Percentiles rank a stretch among this genome's conserved stretches.
phyloP scores from a whole-genome alignment of 2,888 invertebrate genomes.

The Aspidiotus destructor region DNA sequence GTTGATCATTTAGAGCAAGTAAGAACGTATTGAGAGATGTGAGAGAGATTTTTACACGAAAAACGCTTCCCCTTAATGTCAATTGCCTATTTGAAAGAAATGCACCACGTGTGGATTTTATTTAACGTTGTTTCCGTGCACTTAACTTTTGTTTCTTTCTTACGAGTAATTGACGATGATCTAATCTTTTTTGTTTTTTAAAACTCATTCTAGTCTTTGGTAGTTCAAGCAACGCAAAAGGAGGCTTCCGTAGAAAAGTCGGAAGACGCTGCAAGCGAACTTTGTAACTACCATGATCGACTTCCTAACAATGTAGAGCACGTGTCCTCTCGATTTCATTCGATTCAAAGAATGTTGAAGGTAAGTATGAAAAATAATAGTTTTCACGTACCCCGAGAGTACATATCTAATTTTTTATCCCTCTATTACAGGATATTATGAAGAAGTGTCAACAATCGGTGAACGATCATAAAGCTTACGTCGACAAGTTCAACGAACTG shows the following conservation, averaged over 20 bases:
- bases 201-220: constrained; percentile 52
- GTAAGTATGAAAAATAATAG: constrained; percentile 41
- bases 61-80: no score
- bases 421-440: constrained; percentile 56
- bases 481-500: constrained; percentile 75
- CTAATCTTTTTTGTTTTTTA: not conserved
- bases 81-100: no score
- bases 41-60: not conserved
- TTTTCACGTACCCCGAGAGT: not conserved
- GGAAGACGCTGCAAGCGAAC: constrained; percentile 72
- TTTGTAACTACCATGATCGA: constrained; percentile 59
- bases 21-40: constrained; percentile 45
- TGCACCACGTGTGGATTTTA: no score
- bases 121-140: no score
- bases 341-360: constrained; percentile 76
- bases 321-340: constrained; percentile 79
- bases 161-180: not conserved
- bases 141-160: not conserved
- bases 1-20: constrained; percentile 76
- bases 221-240: constrained; percentile 67
- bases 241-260: constrained; percentile 79
- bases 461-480: constrained; percentile 65
- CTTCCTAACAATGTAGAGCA: constrained; percentile 82
- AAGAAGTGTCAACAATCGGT: constrained; percentile 87
- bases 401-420: constrained; percentile 27